Percentiles rank a stretch among this genome's conserved stretches.
These are phyloP conservation scores for Tokudaia muenninki DNA, from an alignment of 2,797 vertebrate genomes.

Conservation along the genomic window DNA sequence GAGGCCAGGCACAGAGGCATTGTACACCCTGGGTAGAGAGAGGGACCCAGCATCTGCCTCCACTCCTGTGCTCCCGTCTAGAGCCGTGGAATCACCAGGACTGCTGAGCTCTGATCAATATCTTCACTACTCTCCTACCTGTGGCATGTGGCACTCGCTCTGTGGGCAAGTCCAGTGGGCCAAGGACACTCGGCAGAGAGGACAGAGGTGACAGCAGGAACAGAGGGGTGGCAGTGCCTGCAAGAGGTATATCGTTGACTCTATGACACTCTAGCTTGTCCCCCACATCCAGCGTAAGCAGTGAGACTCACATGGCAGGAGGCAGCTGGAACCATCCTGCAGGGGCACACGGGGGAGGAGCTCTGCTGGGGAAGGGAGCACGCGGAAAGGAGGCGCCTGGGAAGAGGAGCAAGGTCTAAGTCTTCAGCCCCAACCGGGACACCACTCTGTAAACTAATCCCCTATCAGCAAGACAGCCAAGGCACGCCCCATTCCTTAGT, in stretches of 20 bases:
- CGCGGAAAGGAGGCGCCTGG: constrained; percentile 66
- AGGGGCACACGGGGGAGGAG: background rate
- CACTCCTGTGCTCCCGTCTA: background rate
- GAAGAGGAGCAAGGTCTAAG: background rate
- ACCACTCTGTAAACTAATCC: too few species aligned
- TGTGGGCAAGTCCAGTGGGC: constrained; percentile 55
- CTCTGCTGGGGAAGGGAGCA: background rate
- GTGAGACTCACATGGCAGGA: constrained; percentile 77
- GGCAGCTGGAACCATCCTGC: background rate
- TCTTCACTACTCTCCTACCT: constrained; percentile 65
- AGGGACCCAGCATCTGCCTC: background rate
- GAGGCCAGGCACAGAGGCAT: fast-evolving
- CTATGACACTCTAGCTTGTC: fast-evolving
- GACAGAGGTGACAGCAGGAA: constrained; percentile 65
- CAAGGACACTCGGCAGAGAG: constrained; percentile 57
- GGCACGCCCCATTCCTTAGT: background rate
- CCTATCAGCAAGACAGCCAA: background rate
- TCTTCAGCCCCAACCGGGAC: too few species aligned
- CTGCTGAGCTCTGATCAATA: background rate
- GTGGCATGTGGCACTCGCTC: constrained; percentile 50
- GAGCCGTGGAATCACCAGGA: background rate
- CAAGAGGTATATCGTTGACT: background rate
- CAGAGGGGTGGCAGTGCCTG: constrained; percentile 72
- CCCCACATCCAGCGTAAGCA: background rate
- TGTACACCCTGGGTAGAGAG: background rate